phyloP scores from a whole-genome alignment of 2,888 invertebrate species.

The Smittia aterrima region DNA sequence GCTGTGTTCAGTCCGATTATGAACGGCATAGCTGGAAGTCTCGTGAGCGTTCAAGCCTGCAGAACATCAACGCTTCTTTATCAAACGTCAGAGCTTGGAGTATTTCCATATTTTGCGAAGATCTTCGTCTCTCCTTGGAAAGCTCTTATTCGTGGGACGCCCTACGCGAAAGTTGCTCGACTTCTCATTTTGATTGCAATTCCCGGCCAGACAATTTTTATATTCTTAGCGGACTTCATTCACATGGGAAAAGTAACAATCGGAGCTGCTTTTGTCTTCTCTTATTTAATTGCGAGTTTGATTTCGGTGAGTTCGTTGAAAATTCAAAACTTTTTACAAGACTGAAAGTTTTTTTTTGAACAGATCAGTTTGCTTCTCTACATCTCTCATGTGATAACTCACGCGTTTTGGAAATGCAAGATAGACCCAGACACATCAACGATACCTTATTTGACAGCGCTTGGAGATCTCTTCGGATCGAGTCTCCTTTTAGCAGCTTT shows the following conservation, averaged over 20 bases:
- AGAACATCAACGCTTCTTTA: constrained; percentile 84
- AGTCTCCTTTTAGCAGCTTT: constrained; percentile 73
- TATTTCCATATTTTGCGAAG: constrained; percentile 71
- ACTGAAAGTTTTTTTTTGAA: constrained; percentile 43
- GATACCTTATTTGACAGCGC: constrained; percentile 88
- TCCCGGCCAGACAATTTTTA: constrained; percentile 81
- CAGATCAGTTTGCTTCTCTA: constrained; percentile 76
- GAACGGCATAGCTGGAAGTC: constrained; percentile 87
- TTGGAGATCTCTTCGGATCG: constrained; percentile 90
- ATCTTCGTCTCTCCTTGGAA: constrained; percentile 74
- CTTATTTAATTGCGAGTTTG: constrained; percentile 75
- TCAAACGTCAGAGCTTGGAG: constrained; percentile 75
- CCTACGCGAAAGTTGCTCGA: constrained; percentile 80
- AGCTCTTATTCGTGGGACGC: constrained; percentile 75
- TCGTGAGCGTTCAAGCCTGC: constrained; percentile 88
- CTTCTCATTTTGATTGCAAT: constrained; percentile 79
- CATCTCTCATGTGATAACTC: constrained; percentile 80
- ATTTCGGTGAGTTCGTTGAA: constrained; percentile 68
- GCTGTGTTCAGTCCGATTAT: constrained; percentile 88
- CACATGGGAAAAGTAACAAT: constrained; percentile 65
- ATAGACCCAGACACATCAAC: constrained; percentile 93
- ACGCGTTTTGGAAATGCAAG: constrained; percentile 83
- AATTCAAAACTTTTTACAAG: constrained; percentile 47
- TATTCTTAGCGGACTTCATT: constrained; percentile 74
- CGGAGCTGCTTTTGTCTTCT: constrained; percentile 69